phyloP scores from a whole-genome alignment of 1,140 invertebrate species.

The Steinernema khuongi region DNA sequence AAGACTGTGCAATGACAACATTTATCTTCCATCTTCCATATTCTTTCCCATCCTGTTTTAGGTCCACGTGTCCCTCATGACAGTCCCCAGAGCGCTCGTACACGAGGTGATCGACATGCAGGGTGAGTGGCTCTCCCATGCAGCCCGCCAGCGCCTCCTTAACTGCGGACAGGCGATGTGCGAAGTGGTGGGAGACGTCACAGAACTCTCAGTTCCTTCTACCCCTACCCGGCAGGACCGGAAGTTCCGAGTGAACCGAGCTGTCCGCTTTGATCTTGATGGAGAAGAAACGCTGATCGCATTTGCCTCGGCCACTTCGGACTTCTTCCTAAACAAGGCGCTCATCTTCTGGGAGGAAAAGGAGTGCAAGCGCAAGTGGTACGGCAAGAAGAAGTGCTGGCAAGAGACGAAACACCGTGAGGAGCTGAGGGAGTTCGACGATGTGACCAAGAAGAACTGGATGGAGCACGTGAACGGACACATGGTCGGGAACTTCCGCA shows the following conservation, averaged over 20 bases:
- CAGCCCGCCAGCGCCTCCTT: not conserved
- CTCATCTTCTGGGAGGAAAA: conserved; percentile 2
- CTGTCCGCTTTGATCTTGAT: conserved; percentile 7
- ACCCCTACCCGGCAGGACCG: conserved; percentile 1
- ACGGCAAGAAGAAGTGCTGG: conserved; percentile 4
- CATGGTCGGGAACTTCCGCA: not conserved
- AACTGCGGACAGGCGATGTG: not conserved
- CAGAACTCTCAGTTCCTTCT: not conserved
- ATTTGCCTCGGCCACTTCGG: conserved; percentile 10
- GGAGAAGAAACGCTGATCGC: conserved; percentile 13
- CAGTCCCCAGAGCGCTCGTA: not conserved
- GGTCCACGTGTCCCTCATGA: not conserved
- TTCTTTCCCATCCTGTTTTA: not conserved
- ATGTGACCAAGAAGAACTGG: not conserved
- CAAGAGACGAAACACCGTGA: not conserved
- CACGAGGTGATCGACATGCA: not conserved
- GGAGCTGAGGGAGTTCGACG: not conserved
- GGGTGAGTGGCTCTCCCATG: not conserved
- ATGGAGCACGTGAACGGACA: conserved; percentile 2
- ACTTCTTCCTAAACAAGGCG: conserved; percentile 14
- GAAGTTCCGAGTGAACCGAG: not conserved
- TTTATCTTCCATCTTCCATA: too few species aligned
- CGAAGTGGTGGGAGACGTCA: conserved; percentile 1
- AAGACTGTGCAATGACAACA: not conserved
- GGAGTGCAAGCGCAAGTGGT: conserved; percentile 14